Evolutionary conservation across 1,140 invertebrate genomes (phyloP).

Genomic region (Lethrus apterus): DNA sequence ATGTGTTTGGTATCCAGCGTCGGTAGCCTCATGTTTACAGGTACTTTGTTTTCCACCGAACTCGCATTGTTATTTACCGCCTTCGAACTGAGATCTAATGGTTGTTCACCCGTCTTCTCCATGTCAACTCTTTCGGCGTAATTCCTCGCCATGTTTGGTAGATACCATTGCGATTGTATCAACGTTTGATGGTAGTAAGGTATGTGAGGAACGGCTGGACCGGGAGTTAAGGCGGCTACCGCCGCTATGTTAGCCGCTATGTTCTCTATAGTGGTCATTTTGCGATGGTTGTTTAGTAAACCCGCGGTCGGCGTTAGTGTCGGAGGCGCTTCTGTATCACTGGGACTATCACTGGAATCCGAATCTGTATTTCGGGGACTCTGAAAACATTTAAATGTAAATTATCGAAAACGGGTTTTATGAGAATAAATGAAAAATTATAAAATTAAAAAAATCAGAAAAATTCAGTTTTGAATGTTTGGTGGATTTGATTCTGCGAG

Average conservation of each 20-base stretch:
- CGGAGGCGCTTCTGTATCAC: conserved; percentile 42
- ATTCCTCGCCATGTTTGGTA: conserved; percentile 30
- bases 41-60: conserved; percentile 14
- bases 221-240: conserved; percentile 52
- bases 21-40: conserved; percentile 39
- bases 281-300: conserved; percentile 31
- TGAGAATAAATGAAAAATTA: too few species aligned
- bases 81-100: conserved; percentile 70
- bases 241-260: conserved; percentile 57
- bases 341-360: conserved; percentile 48
- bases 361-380: conserved; percentile 53
- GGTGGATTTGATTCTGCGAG: too few species aligned
- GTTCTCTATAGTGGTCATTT: conserved; percentile 44
- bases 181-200: conserved; percentile 31
- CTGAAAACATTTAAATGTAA: too few species aligned
- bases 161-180: conserved; percentile 29
- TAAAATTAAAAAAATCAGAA: too few species aligned
- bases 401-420: too few species aligned
- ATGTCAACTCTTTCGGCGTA: conserved; percentile 26
- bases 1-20: conserved; percentile 56
- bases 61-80: conserved; percentile 15
- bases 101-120: conserved; percentile 51
- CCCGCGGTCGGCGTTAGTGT: conserved; percentile 37
- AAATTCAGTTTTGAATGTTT: too few species aligned
- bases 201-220: conserved; percentile 33